These are phyloP conservation scores for Drosophila mojavensis DNA, from an alignment of 1,140 invertebrate genomes.

Conservation along the genomic window DNA sequence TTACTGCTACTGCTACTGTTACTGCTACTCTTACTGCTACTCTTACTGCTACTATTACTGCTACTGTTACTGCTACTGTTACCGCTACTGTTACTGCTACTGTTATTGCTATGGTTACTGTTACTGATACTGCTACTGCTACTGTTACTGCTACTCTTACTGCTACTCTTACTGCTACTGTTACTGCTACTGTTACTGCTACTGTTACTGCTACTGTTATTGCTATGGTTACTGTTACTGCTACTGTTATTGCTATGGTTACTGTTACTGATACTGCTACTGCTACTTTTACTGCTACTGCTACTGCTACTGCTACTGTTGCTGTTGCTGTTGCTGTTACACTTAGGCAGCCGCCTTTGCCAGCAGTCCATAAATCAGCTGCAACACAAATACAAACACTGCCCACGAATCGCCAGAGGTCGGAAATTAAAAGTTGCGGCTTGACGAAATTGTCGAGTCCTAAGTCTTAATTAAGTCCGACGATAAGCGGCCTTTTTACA, in stretches of 20 bases:
- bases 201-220: too few relatives aligned
- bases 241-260: too few relatives aligned
- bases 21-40: background rate
- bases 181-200: background rate
- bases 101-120: background rate
- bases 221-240: too few relatives aligned
- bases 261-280: too few relatives aligned
- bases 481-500: constrained; percentile 33
- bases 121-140: background rate
- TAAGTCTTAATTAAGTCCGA: constrained; percentile 16
- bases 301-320: background rate
- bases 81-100: background rate
- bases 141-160: background rate
- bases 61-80: background rate
- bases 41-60: background rate
- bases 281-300: too few relatives aligned
- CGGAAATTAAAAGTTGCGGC: constrained; percentile 44
- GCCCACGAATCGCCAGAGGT: constrained; percentile 11
- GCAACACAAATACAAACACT: background rate
- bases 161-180: background rate
- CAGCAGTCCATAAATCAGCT: too few relatives aligned
- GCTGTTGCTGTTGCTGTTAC: background rate
- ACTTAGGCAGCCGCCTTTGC: too few relatives aligned
- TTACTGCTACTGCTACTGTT: background rate
- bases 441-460: background rate